A percentile compares a stretch with the other conserved stretches of the same genome.
These are phyloP conservation scores for Plebejus melissa DNA, from an alignment of 2,888 invertebrate species.

Conservation along the genomic window DNA sequence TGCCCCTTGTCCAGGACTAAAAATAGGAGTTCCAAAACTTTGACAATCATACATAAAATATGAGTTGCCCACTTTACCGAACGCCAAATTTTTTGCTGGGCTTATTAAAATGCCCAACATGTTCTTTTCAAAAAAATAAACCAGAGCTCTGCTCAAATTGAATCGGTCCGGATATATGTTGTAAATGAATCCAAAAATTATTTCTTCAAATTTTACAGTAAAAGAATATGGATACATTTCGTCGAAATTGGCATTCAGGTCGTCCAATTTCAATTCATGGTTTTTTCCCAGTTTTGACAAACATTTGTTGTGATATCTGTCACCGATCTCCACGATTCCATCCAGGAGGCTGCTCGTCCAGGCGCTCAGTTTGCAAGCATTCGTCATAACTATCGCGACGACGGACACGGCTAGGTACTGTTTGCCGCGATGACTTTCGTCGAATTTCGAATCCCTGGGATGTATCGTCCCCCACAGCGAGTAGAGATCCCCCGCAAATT, in stretches of 20 bases:
- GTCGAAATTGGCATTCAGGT: constrained; percentile 74
- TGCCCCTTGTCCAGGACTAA: constrained; percentile 76
- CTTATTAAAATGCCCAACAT: constrained; percentile 76
- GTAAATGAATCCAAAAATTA: constrained; percentile 82
- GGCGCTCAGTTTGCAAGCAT: constrained; percentile 79
- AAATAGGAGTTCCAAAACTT: constrained; percentile 80
- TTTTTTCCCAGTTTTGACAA: constrained; percentile 68
- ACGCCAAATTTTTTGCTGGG: constrained; percentile 72
- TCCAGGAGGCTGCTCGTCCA: constrained; percentile 82
- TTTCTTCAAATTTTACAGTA: constrained; percentile 74
- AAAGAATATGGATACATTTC: constrained; percentile 79
- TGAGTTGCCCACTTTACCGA: constrained; percentile 72
- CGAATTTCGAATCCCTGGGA: constrained; percentile 79
- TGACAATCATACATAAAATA: constrained; percentile 85
- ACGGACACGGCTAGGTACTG: constrained; percentile 81
- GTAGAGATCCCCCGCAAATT: constrained; percentile 82
- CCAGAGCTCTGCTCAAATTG: constrained; percentile 81
- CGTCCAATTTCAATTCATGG: constrained; percentile 78
- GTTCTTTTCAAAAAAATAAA: constrained; percentile 78
- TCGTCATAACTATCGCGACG: constrained; percentile 78
- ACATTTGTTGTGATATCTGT: constrained; percentile 77
- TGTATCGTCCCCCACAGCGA: constrained; percentile 84
- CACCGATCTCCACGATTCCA: constrained; percentile 80
- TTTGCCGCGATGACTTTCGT: constrained; percentile 75
- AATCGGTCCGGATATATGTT: constrained; percentile 75